Base-by-base conservation (phyloP, 2,797 vertebrate genomes). In the Molossus molossus region DNA sequence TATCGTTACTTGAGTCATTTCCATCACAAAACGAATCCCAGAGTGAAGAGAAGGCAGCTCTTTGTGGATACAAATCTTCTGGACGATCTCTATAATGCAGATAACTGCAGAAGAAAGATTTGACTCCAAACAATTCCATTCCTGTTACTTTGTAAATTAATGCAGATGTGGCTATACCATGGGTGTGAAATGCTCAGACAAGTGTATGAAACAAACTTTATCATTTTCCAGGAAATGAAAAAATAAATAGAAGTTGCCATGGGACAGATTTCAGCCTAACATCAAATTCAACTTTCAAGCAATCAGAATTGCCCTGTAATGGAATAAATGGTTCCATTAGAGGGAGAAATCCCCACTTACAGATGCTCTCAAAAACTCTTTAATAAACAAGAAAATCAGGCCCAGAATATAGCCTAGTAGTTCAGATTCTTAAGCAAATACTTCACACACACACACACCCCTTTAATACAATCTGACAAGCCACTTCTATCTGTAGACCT, bases 131-230 rank as follows among this genome's bases (percentile, higher is more conserved):
- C 6, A 69, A 85, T 82, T 67, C 64, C n/a, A 90, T 69, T 77
- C 27, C 20, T 92, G 72, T 80, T 72, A 15, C 79, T 69, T 95
- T 77, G 15, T n/a, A 94, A 96, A 87, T 96, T 62, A 88, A 72
- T 67, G 27, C 10, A 87, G 9, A 65, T 29, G 8, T 90, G 53
- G 12, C 21, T 20, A 0, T 82, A 37, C 57, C 12, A 58, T 62
- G 29, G 29, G 3, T 40, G 50, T 60, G 9, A 84, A 91, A 37
- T 48, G 84, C 29, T 90, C 40, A 79, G 53, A 76, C 21, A 83
- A 83, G 3, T 57, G 4, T 64, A 20, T 5, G 21, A 88, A 85
- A 75, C 27, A 88, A 94, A 79, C 37, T 82, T 90, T 84, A 75
- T 37, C 33, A 23, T 65, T 92, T 91, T 40, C 9, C 20, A 45